Evolutionary conservation across 2,797 vertebrate species (phyloP).

Genomic region (Halcyon leucocephala): DNA sequence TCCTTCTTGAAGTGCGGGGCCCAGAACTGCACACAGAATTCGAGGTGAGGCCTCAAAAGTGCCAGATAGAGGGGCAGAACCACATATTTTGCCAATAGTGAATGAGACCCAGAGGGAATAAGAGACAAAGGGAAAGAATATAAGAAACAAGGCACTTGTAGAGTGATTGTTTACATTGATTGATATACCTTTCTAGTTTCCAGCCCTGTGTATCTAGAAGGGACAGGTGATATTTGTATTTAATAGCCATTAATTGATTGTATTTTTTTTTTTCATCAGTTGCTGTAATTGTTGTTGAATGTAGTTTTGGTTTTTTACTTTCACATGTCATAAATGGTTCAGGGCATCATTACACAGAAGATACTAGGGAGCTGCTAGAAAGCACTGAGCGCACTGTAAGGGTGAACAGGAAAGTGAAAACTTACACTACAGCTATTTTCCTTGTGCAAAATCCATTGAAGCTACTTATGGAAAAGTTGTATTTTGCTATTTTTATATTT

Average conservation of each 20-base stretch:
- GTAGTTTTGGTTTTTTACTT: background rate
- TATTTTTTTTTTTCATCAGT: background rate
- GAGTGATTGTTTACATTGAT: background rate
- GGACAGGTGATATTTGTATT: background rate
- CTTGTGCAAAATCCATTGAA: background rate
- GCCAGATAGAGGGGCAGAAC: no score
- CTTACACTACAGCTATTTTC: background rate
- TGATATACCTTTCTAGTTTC: background rate
- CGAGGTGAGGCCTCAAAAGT: no score
- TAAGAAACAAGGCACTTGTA: background rate
- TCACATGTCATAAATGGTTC: background rate
- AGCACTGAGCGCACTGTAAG: background rate
- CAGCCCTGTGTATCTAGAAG: background rate
- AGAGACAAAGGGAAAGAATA: background rate
- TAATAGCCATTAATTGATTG: background rate
- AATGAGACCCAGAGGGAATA: background rate
- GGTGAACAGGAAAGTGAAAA: background rate
- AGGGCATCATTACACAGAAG: background rate
- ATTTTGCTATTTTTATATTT: background rate
- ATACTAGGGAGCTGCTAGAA: background rate
- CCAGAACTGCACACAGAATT: no score
- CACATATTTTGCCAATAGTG: background rate
- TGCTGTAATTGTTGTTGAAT: background rate
- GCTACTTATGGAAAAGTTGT: background rate
- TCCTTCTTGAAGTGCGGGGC: no score